These are phyloP conservation scores for Nannoperca australis DNA, from an alignment of 2,797 vertebrate species.

Conservation along the genomic window DNA sequence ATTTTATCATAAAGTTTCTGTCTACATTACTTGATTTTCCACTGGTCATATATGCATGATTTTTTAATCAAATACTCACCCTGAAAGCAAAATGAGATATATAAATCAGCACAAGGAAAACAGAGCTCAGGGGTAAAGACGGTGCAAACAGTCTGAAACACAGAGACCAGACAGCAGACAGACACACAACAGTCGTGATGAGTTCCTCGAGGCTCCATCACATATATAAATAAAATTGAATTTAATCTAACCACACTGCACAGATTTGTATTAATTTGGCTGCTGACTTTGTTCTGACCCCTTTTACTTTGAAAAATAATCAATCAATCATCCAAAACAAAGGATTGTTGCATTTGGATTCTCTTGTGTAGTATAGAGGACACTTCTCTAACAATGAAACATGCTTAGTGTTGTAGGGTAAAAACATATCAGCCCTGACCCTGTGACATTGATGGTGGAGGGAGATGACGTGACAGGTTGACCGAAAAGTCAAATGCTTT, in stretches of 20 bases:
- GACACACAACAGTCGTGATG: neutral
- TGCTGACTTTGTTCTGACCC: constrained; percentile 5
- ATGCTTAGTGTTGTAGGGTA: neutral
- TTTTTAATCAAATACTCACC: neutral
- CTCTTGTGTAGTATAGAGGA: neutral
- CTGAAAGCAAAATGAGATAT: neutral
- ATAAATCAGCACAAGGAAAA: constrained; percentile 3
- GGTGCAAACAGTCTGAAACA: neutral
- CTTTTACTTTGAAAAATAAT: neutral
- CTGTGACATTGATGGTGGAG: neutral
- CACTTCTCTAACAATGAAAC: neutral
- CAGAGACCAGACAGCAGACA: constrained; percentile 27
- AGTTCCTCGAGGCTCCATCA: constrained; percentile 10
- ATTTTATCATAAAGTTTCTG: neutral
- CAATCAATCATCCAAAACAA: constrained; percentile 39
- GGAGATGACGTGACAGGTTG: constrained; percentile 16
- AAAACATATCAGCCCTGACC: neutral
- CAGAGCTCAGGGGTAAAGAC: constrained; percentile 21
- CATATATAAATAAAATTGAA: neutral
- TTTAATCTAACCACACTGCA: neutral
- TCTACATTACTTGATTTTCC: neutral
- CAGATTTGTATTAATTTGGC: constrained; percentile 23
- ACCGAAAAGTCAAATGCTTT: constrained; percentile 24
- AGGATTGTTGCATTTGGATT: constrained; percentile 6
- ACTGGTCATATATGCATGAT: too few species aligned